Percentiles rank a stretch among this genome's conserved stretches.
These are phyloP conservation scores for Climacteris rufus DNA, from an alignment of 2,113 vertebrate genomes.

Conservation along the genomic window DNA sequence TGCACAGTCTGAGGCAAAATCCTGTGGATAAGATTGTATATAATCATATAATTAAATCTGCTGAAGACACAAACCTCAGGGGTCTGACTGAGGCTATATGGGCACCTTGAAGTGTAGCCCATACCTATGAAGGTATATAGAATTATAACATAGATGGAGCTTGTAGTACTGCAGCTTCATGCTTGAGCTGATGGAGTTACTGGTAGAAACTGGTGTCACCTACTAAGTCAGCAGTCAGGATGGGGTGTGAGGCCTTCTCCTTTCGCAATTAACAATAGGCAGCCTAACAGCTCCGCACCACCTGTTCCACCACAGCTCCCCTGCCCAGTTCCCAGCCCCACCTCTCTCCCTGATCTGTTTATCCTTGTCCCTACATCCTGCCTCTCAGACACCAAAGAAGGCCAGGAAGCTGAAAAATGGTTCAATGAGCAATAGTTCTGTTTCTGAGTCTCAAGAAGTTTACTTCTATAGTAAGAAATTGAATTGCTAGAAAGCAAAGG, in stretches of 20 bases:
- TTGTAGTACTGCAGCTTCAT: background rate
- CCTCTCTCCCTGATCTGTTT: background rate
- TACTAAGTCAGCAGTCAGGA: background rate
- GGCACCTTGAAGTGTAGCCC: background rate
- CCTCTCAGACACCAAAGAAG: background rate
- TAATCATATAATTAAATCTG: background rate
- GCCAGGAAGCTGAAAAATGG: background rate
- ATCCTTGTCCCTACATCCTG: fast-evolving
- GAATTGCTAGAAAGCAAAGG: background rate
- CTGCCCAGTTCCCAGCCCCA: background rate
- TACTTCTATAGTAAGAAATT: background rate
- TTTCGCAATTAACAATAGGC: background rate
- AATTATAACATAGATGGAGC: background rate
- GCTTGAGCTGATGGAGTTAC: background rate
- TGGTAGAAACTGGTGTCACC: background rate
- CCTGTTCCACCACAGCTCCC: fast-evolving
- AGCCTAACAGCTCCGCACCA: background rate
- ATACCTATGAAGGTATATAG: background rate
- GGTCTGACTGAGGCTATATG: background rate
- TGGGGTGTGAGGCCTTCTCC: background rate
- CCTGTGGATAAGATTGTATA: background rate
- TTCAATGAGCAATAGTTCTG: background rate
- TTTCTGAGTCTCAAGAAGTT: background rate
- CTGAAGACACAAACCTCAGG: background rate
- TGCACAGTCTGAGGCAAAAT: background rate